Evolutionary conservation across 1,140 invertebrate species (phyloP).

Genomic region (Trichomalopsis sarcophagae): DNA sequence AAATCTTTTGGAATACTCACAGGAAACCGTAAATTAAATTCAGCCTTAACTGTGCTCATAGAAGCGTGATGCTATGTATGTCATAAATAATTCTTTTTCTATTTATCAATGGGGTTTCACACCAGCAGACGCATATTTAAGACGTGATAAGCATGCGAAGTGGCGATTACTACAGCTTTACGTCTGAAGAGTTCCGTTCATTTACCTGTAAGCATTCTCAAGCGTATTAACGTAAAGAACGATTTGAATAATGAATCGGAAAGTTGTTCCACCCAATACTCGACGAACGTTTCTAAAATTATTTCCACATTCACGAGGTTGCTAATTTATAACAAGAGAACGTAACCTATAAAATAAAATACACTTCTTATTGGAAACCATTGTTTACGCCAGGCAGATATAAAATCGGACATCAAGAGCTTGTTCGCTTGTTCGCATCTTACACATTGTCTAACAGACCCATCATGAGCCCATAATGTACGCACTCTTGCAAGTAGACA

Average conservation of each 20-base stretch:
- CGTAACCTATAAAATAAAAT: too few relatives aligned
- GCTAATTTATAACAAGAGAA: too few relatives aligned
- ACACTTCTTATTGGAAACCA: too few relatives aligned
- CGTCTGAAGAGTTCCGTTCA: neutral
- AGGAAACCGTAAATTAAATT: neutral
- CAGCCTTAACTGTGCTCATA: too few relatives aligned
- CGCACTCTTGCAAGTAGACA: neutral
- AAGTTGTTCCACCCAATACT: too few relatives aligned
- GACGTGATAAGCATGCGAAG: neutral
- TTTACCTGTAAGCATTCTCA: neutral
- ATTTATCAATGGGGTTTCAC: neutral
- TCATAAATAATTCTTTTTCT: neutral
- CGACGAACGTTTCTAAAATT: too few relatives aligned
- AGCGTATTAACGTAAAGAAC: too few relatives aligned
- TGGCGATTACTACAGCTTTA: neutral
- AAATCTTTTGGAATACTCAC: neutral
- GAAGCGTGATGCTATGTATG: neutral
- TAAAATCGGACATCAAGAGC: neutral
- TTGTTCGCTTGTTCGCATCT: neutral
- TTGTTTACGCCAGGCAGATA: neutral
- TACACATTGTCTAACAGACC: conserved; percentile 13
- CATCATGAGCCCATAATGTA: conserved; percentile 21
- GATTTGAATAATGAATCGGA: too few relatives aligned
- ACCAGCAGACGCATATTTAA: neutral
- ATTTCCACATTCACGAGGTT: too few relatives aligned